Base-by-base conservation (phyloP, 2,888 invertebrate species). In the Beris chalybata region DNA sequence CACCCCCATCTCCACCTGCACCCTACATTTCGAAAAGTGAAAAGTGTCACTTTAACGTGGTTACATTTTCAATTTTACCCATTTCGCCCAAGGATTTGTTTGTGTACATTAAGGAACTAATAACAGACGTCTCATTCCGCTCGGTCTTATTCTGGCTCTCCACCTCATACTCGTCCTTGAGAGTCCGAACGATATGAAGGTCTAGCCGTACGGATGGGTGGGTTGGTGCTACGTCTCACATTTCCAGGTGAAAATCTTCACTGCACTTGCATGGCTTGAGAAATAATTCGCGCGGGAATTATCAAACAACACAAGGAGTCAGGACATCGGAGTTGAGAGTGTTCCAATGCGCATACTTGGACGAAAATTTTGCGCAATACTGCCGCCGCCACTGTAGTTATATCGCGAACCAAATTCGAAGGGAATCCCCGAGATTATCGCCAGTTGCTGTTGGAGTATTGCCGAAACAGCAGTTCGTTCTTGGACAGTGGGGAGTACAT, bases 61-160 rank as follows among this genome's bases (percentile, higher is more conserved):
- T 44, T 53, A 32, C 43, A 53, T 66, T 59, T 66, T 59, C 66
- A 65, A 65, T 65, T 64, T 29, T 15, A 32, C 15, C 15, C 32
- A 50, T 52, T 45, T 47, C n/a, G 12, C 32, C 53, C 48, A 54
- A 55, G 48, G 47, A 67, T 38, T 64, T 64, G 29, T 64, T 32
- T 43, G 43, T 45, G 43, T 67, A 48, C 64, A 59, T 64, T 64
- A 64, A 29, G 58, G 58, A 59, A 67, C 67, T 67, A 67, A 53
- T 67, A 67, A 54, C 47, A 59, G 30, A 29, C 29, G 52, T 59
- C 58, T 22, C 31, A 55, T 43, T 32, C 30, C 30, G 43, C 13
- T 50, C 15, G 32, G 12, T 29, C 6, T 15, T 54, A 11, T 45
- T 29, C 47, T 12, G 22, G 22, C 22, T 22, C 52, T 29, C 5